Conservation (phyloP, 2,113 vertebrate genomes). For the Electrona antarctica region DNA sequence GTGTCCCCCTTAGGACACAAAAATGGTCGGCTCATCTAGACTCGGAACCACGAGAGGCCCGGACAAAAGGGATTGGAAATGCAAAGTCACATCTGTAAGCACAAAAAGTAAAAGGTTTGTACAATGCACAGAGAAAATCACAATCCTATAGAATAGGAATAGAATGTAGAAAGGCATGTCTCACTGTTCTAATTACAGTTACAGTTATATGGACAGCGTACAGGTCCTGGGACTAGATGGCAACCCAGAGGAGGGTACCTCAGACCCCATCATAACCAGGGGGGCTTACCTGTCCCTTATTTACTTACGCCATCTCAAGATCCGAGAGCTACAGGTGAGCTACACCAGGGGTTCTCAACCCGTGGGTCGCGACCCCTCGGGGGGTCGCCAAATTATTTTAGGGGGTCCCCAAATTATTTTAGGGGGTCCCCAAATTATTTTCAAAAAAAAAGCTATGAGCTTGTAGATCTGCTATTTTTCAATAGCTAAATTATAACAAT, state of each 20-base stretch:
- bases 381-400: too few species aligned
- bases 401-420: too few species aligned
- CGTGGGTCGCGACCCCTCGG: too few species aligned
- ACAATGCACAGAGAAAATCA: neutral
- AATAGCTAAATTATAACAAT: too few species aligned
- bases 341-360: too few species aligned
- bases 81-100: conserved; percentile 15
- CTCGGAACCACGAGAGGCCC: conserved; percentile 26
- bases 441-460: too few species aligned
- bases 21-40: conserved; percentile 3
- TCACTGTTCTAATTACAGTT: conserved; percentile 35
- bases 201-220: conserved; percentile 49
- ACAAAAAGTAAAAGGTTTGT: conserved; percentile 61
- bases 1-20: conserved; percentile 27
- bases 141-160: neutral
- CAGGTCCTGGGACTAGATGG: conserved; percentile 70
- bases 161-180: neutral
- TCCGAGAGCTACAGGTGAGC: conserved; percentile 79
- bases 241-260: conserved; percentile 20
- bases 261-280: conserved; percentile 47
- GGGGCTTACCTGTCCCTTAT: conserved; percentile 77
- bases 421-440: too few species aligned
- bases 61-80: conserved; percentile 18
- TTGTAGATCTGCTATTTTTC: too few species aligned
- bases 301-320: conserved; percentile 71